Evolutionary conservation across 2,113 vertebrate species (phyloP).

Genomic region (Bucco capensis): DNA sequence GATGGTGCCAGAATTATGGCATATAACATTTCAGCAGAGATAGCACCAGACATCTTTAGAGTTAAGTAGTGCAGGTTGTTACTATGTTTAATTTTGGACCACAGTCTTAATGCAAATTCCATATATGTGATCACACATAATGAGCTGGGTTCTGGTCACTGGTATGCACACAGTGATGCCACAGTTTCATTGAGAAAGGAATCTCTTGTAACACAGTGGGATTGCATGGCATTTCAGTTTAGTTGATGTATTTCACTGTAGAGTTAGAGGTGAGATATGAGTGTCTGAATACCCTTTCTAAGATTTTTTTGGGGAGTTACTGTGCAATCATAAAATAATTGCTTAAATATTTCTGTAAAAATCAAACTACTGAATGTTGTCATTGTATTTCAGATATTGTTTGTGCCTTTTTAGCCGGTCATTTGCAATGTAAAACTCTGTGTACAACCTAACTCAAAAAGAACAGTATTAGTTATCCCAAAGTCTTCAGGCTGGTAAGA

Average conservation of each 20-base stretch:
- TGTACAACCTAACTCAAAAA: not conserved
- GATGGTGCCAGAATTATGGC: not conserved
- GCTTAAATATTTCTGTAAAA: not conserved
- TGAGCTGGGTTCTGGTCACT: constrained; percentile 8
- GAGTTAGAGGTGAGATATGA: not conserved
- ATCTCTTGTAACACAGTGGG: not conserved
- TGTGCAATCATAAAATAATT: not conserved
- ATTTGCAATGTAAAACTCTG: not conserved
- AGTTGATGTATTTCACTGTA: not conserved
- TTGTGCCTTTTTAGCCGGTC: not conserved
- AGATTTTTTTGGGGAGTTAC: not conserved
- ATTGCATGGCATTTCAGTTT: not conserved
- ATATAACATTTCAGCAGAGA: not conserved
- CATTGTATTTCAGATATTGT: not conserved
- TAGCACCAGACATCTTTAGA: not conserved
- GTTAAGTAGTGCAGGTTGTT: not conserved
- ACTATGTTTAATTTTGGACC: constrained; percentile 3
- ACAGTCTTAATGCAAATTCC: constrained; percentile 9
- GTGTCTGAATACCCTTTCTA: not conserved
- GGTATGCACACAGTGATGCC: not conserved
- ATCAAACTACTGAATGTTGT: not conserved
- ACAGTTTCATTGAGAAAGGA: constrained; percentile 7
- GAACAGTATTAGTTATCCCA: not conserved
- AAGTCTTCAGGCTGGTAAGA: not conserved
- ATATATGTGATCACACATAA: constrained; percentile 5